phyloP scores from a whole-genome alignment of 2,888 invertebrate genomes.

The Octonoba sinensis region DNA sequence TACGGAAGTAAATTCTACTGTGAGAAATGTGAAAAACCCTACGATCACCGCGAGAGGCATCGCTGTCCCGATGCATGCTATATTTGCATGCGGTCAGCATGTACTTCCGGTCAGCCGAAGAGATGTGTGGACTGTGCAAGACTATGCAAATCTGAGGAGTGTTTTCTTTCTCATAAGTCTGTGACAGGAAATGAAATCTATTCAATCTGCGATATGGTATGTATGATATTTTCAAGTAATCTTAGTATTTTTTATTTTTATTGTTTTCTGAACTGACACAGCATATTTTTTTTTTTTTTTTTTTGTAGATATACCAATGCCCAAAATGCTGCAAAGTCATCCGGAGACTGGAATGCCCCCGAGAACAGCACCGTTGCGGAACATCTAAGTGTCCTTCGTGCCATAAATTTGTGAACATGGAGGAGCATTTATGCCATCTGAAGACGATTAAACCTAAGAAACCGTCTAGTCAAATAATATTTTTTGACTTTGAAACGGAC shows the following conservation, averaged over 20 bases:
- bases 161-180: neutral
- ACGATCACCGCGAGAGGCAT: neutral
- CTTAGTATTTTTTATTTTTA: no score
- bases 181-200: neutral
- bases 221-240: no score
- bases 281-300: neutral
- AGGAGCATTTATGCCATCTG: neutral
- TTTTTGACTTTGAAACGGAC: slow-evolving; percentile 26
- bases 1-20: slow-evolving; percentile 6
- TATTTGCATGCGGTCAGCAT: neutral
- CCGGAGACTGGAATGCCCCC: neutral
- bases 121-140: neutral
- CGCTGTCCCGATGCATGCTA: slow-evolving; percentile 2
- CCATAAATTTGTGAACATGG: neutral
- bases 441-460: neutral
- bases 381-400: slow-evolving; percentile 5
- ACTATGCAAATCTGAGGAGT: neutral
- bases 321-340: neutral
- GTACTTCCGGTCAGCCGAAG: neutral
- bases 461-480: neutral
- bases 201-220: no score
- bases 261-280: no score
- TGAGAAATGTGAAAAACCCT: neutral
- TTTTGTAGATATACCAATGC: slow-evolving; percentile 21
- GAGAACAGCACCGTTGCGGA: slow-evolving; percentile 14